These are phyloP conservation scores for Esperia sulphurella DNA, from an alignment of 2,888 invertebrate species.

Conservation along the genomic window DNA sequence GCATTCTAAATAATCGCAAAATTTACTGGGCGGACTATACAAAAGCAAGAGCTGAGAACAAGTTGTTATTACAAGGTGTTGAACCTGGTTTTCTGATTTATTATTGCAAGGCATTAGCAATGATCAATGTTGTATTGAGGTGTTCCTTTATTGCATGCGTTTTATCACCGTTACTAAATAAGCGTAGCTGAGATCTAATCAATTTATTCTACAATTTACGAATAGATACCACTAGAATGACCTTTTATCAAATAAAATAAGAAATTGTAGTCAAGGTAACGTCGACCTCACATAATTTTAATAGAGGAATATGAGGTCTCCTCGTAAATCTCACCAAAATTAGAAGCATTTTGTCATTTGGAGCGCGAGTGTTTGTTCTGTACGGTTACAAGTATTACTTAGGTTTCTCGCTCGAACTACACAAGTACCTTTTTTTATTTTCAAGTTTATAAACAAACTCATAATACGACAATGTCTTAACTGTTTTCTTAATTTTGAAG, in stretches of 20 bases:
- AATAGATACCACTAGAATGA: slow-evolving; percentile 6
- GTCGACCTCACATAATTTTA: slow-evolving; percentile 20
- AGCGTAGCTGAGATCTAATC: slow-evolving; percentile 33
- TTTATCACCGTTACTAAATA: slow-evolving; percentile 45
- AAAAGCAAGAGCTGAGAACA: slow-evolving; percentile 47
- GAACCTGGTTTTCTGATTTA: slow-evolving; percentile 69
- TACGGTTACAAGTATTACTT: neutral
- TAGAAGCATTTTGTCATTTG: slow-evolving; percentile 13
- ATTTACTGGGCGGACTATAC: slow-evolving; percentile 44
- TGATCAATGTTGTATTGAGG: slow-evolving; percentile 59
- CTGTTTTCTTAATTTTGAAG: too few species aligned
- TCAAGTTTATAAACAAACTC: too few species aligned
- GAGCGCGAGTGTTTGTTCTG: slow-evolving; percentile 10
- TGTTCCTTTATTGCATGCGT: slow-evolving; percentile 51
- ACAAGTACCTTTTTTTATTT: too few species aligned
- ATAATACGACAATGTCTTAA: too few species aligned
- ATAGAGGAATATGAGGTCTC: slow-evolving; percentile 14
- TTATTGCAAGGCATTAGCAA: slow-evolving; percentile 55
- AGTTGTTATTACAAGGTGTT: slow-evolving; percentile 69
- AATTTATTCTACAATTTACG: slow-evolving; percentile 10
- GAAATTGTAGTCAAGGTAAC: slow-evolving; percentile 23
- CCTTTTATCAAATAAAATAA: slow-evolving; percentile 15
- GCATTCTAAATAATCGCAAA: slow-evolving; percentile 53
- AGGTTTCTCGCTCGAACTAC: too few species aligned
- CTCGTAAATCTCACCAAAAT: slow-evolving; percentile 23